A percentile compares a stretch with the other conserved stretches of the same genome.
Conservation (phyloP, 2,113 vertebrate genomes). For the Eubucco bourcierii region DNA sequence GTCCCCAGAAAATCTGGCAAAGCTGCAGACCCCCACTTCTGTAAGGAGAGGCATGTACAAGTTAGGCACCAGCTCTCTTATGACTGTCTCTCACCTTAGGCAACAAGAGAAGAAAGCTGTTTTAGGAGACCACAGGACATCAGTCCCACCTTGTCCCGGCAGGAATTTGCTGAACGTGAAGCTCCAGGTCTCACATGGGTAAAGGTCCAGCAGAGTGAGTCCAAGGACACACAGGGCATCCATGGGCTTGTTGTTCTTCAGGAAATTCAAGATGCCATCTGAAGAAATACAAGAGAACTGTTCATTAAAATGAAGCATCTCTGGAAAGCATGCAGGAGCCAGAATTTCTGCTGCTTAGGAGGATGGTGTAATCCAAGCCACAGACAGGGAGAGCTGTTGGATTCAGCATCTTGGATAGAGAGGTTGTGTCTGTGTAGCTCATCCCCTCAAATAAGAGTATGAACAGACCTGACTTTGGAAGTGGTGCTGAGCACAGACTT, state of each 20-base stretch:
- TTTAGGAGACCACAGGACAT: neutral
- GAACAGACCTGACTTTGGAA: neutral
- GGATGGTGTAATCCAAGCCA: neutral
- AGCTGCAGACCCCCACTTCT: slow-evolving; percentile 81
- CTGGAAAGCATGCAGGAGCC: neutral
- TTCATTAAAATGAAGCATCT: neutral
- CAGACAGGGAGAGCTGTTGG: neutral
- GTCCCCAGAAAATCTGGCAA: slow-evolving; percentile 73
- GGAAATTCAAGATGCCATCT: slow-evolving; percentile 78
- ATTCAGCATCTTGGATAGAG: neutral
- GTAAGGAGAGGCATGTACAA: neutral
- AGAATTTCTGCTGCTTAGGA: neutral
- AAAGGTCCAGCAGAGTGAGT: slow-evolving; percentile 77
- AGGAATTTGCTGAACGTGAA: slow-evolving; percentile 78
- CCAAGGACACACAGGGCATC: slow-evolving; percentile 79
- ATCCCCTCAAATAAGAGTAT: neutral
- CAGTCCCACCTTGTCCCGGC: slow-evolving; percentile 72
- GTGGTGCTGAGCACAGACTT: neutral
- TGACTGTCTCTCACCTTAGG: neutral
- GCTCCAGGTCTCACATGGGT: slow-evolving; percentile 75
- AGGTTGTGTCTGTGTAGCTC: neutral
- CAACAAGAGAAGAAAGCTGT: neutral
- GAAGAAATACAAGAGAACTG: neutral
- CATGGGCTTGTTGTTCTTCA: slow-evolving; percentile 77
- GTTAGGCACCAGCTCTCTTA: neutral